Evolutionary conservation across 2,113 vertebrate species (phyloP).

Genomic region (Spermophilus dauricus): DNA sequence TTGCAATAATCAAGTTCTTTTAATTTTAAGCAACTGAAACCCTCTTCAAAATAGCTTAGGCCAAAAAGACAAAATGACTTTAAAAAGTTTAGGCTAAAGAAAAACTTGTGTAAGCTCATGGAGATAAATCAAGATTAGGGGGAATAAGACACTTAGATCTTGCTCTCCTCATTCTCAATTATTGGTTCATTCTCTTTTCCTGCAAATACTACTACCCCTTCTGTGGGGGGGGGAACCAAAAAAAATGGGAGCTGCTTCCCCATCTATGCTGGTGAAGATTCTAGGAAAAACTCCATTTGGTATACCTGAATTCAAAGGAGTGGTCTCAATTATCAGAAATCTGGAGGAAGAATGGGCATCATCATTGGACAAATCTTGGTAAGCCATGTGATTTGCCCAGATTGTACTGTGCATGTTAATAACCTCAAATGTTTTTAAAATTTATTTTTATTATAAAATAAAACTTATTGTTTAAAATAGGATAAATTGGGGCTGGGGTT

Average conservation of each 20-base stretch:
- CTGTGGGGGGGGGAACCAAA: too few relatives aligned
- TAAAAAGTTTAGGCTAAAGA: background rate
- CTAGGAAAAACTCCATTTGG: background rate
- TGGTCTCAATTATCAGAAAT: background rate
- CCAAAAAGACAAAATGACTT: background rate
- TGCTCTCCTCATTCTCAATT: background rate
- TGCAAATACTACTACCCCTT: background rate
- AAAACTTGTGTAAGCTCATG: background rate
- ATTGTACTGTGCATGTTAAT: background rate
- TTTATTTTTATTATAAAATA: conserved; percentile 18
- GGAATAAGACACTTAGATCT: background rate
- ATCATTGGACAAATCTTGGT: background rate
- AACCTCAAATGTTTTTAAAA: conserved; percentile 2
- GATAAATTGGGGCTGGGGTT: background rate
- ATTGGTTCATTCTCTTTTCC: background rate
- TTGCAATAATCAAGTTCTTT: background rate
- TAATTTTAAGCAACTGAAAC: background rate
- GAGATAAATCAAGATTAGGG: background rate
- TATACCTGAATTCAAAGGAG: background rate
- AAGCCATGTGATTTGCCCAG: background rate
- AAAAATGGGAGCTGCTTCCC: background rate
- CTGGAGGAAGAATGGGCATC: background rate
- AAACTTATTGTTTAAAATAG: background rate
- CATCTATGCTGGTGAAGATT: background rate
- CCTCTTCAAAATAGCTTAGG: background rate